phyloP scores from a whole-genome alignment of 2,888 invertebrate genomes.

The Dynastes maya region DNA sequence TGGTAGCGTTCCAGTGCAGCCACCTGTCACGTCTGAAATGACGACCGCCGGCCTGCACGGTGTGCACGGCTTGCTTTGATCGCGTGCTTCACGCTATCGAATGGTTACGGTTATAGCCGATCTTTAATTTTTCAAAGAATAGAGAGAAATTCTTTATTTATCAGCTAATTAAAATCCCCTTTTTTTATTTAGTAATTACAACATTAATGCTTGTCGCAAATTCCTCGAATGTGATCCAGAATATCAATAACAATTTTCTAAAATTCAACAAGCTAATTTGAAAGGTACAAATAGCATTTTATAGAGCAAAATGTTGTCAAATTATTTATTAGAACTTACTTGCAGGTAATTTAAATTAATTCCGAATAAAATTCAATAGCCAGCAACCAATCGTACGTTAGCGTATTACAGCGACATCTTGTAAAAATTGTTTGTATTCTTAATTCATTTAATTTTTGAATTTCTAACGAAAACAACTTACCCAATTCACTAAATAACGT shows the following conservation, averaged over 20 bases:
- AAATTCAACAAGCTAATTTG: constrained; percentile 8
- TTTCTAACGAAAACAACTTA: too few relatives aligned
- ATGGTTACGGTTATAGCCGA: constrained; percentile 21
- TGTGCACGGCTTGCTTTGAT: constrained; percentile 54
- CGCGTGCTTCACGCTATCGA: constrained; percentile 60
- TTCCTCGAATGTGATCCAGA: too few relatives aligned
- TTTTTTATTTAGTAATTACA: neutral
- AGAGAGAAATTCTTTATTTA: too few relatives aligned
- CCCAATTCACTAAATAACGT: too few relatives aligned
- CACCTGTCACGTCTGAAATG: constrained; percentile 69
- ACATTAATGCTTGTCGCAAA: neutral
- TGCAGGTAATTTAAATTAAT: too few relatives aligned
- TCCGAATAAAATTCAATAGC: constrained; percentile 33
- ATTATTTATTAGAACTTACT: too few relatives aligned
- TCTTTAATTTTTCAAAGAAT: constrained; percentile 27
- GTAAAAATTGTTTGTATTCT: neutral
- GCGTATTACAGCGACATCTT: neutral
- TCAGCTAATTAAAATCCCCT: neutral
- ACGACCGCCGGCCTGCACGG: constrained; percentile 57
- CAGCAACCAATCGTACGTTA: constrained; percentile 14
- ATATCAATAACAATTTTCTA: too few relatives aligned
- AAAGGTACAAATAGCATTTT: too few relatives aligned
- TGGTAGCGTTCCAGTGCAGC: constrained; percentile 68
- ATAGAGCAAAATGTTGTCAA: too few relatives aligned
- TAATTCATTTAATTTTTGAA: neutral